Base-by-base conservation (phyloP, 2,888 invertebrate species). In the Encarsia formosa region DNA sequence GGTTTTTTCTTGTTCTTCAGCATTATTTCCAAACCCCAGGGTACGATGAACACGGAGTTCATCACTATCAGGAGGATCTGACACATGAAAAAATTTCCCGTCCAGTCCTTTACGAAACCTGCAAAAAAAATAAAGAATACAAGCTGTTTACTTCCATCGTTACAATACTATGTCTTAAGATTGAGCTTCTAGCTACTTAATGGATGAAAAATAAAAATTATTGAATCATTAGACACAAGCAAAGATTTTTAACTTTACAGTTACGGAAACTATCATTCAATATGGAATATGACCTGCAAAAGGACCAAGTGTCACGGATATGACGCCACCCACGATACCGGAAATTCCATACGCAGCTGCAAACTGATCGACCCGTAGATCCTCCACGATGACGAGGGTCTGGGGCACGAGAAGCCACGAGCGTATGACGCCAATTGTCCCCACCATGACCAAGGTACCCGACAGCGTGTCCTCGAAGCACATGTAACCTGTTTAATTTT, bases 301-400 rank as follows among this genome's bases (percentile, higher is more conserved):
- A 2, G 85, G 84, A 42, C 86, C 86, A 49, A 85, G 80, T n/a
- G 83, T 61, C 24, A 87, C 78, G 70, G 83, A 83, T 5, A 84
- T 77, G 22, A 81, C 75, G 1, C 87, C 88, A 56, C 83, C 84
- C 51, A 87, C 81, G 20, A 87, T 79, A 68, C 87, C 86, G 63
- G 82, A 87, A 34, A 88, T 71, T 0, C 87, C 85, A 62, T 87
- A 80, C 0, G 87, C 88, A 1, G 85, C 84, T 5, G 87, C 82
- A 63, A 87, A 87, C 61, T 84, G 78, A 42, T 87, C 82, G 2
- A 83, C 80, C 0, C 81, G 78, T 45, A 85, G 81, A 50, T 82
- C 79, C 55, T 84, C 87, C 26, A 86, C 81, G 43, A 88, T 81
- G 3, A 87, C 79, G 11, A 88, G 75, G n/a, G 86, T 83, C 59